phyloP scores from a whole-genome alignment of 1,140 invertebrate species.

The Globodera rostochiensis region DNA sequence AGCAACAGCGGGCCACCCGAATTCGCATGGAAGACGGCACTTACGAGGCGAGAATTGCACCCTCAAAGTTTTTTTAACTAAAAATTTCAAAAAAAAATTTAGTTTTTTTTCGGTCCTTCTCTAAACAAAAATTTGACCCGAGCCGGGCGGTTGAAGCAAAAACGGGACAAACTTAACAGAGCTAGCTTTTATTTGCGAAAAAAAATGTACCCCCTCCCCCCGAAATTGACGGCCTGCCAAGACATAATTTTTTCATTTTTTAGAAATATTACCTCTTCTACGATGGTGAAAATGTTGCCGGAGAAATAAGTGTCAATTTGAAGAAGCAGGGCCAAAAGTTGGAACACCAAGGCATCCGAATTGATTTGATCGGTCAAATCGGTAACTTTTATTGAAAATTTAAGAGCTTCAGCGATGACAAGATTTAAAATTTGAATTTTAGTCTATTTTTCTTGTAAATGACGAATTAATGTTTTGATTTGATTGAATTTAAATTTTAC shows the following conservation, averaged over 20 bases:
- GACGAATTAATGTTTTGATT: too few species aligned
- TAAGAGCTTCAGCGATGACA: too few species aligned
- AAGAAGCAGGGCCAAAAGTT: slow-evolving; percentile 91
- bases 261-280: slow-evolving; percentile 82
- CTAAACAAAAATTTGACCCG: too few species aligned
- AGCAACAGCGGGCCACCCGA: slow-evolving; percentile 85
- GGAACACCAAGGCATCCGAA: slow-evolving; percentile 98
- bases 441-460: too few species aligned
- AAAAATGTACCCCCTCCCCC: not conserved
- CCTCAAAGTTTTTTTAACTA: too few species aligned
- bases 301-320: slow-evolving; percentile 92
- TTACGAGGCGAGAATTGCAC: slow-evolving; percentile 75
- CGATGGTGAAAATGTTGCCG: slow-evolving; percentile 96
- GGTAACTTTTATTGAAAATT: slow-evolving; percentile 60
- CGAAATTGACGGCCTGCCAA: not conserved
- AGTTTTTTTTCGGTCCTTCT: too few species aligned
- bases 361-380: slow-evolving; percentile 98
- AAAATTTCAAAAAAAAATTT: too few species aligned
- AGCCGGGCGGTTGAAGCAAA: not conserved
- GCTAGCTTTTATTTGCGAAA: not conserved
- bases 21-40: slow-evolving; percentile 91
- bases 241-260: not conserved
- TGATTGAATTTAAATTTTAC: too few species aligned
- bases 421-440: too few species aligned
- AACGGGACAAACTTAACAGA: not conserved